Base-by-base conservation (phyloP, 2,888 invertebrate species). In the Harpalus rufipes region DNA sequence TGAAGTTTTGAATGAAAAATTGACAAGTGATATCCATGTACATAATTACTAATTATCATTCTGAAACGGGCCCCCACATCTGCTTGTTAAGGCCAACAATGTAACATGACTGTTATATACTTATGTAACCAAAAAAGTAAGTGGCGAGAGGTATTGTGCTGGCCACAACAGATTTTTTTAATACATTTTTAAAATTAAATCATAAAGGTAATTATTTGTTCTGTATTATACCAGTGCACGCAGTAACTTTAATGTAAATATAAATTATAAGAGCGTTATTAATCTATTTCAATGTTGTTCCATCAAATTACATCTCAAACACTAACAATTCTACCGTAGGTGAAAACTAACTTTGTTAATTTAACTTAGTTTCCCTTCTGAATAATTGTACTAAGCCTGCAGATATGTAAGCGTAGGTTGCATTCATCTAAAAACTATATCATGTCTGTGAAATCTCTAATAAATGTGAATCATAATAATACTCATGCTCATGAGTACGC, bases 331-430 rank as follows among this genome's bases (percentile, higher is more conserved):
- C 56, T 78, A 32, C 32, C 5, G 32, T 32, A 58, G 56, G 25
- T 78, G 41, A 78, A 78, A 80, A 80, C 80, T 80, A 80, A 80
- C 80, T 80, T 61, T 80, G 80, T 80, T 61, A 80, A 80, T 80
- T 80, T 80, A 80, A 80, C 80, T 80, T 80, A 80, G 80, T 80
- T 80, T 80, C 61, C 61, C 56, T 18, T 0, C 56, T 80, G 80
- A 58, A 80, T 80, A 80, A 80, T 39, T 78, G 56, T 56, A 58
- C 58, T 78, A 21, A 58, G 72, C 72, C 44, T 44, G 72, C 44
- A 74, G 72, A 74, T 74, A 44, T 74, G 41, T 18, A 12, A 10
- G 21, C 32, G 32, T 32, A 32, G 8, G 8, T 63, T 18, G 16
- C 44, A 74, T 44, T 74, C 41, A 44, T 41, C 68, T 41, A 44